phyloP scores from a whole-genome alignment of 2,888 invertebrate genomes.

The Apamea crenata region DNA sequence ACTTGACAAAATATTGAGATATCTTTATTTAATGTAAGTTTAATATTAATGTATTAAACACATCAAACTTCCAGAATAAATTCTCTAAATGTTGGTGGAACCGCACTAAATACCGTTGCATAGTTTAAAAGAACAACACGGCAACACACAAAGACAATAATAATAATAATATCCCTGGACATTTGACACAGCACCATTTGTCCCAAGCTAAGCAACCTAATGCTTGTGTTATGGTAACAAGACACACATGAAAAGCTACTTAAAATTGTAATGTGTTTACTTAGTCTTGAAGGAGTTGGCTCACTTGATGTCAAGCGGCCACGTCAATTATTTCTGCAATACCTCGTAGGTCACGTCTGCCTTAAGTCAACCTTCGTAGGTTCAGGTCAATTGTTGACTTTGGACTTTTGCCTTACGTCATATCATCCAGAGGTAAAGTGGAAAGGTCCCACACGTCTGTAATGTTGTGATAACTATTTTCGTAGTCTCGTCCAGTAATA shows the following conservation, averaged over 20 bases:
- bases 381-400: neutral
- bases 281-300: neutral
- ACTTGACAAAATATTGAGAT: neutral
- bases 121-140: neutral
- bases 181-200: no score
- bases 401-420: neutral
- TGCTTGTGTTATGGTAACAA: no score
- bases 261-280: neutral
- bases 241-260: neutral
- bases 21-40: neutral
- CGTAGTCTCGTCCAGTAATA: neutral
- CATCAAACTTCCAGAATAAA: neutral
- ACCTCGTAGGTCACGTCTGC: neutral
- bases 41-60: neutral
- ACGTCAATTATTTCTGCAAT: slow-evolving; percentile 17
- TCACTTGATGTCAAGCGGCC: neutral
- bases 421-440: neutral
- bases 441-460: neutral
- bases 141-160: no score
- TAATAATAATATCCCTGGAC: no score
- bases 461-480: slow-evolving; percentile 6
- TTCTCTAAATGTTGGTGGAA: neutral
- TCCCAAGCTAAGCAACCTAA: no score
- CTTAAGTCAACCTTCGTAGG: neutral
- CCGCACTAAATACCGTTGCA: neutral